Evolutionary conservation across 2,888 invertebrate genomes (phyloP), one percentile per base, ranked within the genome.

Genomic region (Eristalis intricaria): DNA sequence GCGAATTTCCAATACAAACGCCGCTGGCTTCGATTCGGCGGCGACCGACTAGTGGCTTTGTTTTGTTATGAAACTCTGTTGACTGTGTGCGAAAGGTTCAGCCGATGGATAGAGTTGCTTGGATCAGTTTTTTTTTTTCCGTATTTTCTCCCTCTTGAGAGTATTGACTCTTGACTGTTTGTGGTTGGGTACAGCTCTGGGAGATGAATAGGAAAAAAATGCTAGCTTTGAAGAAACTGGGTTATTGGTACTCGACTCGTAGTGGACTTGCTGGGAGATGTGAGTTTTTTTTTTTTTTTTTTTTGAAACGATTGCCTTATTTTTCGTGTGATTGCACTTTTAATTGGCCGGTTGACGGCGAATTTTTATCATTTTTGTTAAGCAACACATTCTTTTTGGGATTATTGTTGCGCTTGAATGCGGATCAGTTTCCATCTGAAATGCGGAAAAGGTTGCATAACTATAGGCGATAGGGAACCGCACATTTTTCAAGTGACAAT

Each of bases 11-110:
- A 68, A 80, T 74, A 84, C 74, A 26, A 63, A 66, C 63, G 40
- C 13, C 63, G 40, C 13, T 56, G 32, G 29, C 43, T 76, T 71
- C 13, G 3, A 38, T 38, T 50, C 2, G n/a, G 38, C 56, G 23
- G 35, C 29, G 66, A n/a, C n/a, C n/a, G n/a, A n/a, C n/a, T n/a
- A 71, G 40, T 66, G 11, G 38, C 58, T 77, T 71, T 32, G 29
- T 70, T 70, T 73, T 69, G 71, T 84, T 76, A 73, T 68, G 81
- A 81, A 81, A 85, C 68, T 71, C 26, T 71, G 50, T 61, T 71
- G 56, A 13, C 13, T 69, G 1, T 26, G 19, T 80, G 40, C 13
- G 60, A 56, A 43, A 63, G 58, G n/a, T 58, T 83, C 38, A 23
- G 22, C 65, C 43, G 40, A 3, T 43, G 32, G 15, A 32, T 8